Percentiles rank a stretch among this genome's conserved stretches.
Conservation (phyloP, 2,888 invertebrate species). For the Drosophila gaucha region DNA sequence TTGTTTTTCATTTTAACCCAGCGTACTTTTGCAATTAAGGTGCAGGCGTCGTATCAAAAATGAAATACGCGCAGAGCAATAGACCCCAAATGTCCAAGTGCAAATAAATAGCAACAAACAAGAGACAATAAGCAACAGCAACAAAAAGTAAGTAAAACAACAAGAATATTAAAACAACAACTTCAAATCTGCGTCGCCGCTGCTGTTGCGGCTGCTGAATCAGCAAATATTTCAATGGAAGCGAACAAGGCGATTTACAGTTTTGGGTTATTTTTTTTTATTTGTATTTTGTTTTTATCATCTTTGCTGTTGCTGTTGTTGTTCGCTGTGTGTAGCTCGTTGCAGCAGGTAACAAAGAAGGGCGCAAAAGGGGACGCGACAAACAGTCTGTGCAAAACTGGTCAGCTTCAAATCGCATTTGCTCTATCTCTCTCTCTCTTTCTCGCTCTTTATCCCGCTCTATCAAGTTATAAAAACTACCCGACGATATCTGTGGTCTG, state of each 20-base stretch:
- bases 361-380: slow-evolving; percentile 29
- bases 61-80: slow-evolving; percentile 26
- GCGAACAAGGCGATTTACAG: slow-evolving; percentile 58
- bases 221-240: slow-evolving; percentile 68
- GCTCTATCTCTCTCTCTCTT: neutral
- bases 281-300: slow-evolving; percentile 31
- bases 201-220: slow-evolving; percentile 53
- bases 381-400: slow-evolving; percentile 52
- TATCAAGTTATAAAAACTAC: slow-evolving; percentile 31
- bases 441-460: slow-evolving; percentile 1
- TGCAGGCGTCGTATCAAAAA: slow-evolving; percentile 16
- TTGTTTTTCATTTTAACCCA: no score
- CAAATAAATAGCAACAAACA: slow-evolving; percentile 50
- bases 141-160: slow-evolving; percentile 26
- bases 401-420: slow-evolving; percentile 37
- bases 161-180: slow-evolving; percentile 43
- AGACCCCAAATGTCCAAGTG: slow-evolving; percentile 47
- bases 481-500: slow-evolving; percentile 11
- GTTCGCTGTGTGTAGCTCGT: slow-evolving; percentile 18
- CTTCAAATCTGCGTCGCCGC: slow-evolving; percentile 39
- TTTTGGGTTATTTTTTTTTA: slow-evolving; percentile 39
- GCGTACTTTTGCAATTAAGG: no score
- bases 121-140: slow-evolving; percentile 10
- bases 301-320: slow-evolving; percentile 19
- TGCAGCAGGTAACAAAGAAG: slow-evolving; percentile 56